Evolutionary conservation across 2,888 invertebrate species (phyloP).

Genomic region (Endotricha flammealis): DNA sequence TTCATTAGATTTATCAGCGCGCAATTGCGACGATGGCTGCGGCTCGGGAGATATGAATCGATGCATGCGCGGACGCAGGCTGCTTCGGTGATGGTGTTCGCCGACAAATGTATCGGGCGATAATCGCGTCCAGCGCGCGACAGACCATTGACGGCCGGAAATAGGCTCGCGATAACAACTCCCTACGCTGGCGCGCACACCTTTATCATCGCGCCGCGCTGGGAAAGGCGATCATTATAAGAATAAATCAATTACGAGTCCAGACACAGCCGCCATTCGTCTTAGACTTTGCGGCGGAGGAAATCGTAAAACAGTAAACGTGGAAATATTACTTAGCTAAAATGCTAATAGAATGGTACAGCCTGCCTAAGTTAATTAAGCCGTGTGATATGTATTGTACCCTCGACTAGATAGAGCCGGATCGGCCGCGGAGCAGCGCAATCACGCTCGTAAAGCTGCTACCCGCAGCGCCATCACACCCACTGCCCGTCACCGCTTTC

Average conservation of each 20-base stretch:
- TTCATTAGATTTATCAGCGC: constrained; percentile 61
- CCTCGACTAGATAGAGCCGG: constrained; percentile 28
- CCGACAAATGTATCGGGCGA: constrained; percentile 75
- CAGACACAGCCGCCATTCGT: constrained; percentile 34
- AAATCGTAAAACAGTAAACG: constrained; percentile 42
- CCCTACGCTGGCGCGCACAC: constrained; percentile 58
- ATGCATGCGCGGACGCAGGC: constrained; percentile 41
- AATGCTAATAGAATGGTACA: constrained; percentile 29
- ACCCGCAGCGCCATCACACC: constrained; percentile 22
- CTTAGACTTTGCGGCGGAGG: constrained; percentile 32
- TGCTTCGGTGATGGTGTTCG: constrained; percentile 46
- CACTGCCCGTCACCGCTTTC: constrained; percentile 16
- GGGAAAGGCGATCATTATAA: constrained; percentile 70
- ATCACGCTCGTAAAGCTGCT: constrained; percentile 42
- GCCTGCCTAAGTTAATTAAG: constrained; percentile 41
- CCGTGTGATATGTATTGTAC: constrained; percentile 35
- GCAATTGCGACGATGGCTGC: constrained; percentile 59
- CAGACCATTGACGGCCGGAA: constrained; percentile 71
- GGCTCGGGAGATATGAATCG: constrained; percentile 56
- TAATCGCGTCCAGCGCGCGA: constrained; percentile 62
- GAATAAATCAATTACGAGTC: constrained; percentile 65
- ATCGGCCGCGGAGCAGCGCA: constrained; percentile 26
- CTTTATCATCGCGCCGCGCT: constrained; percentile 63
- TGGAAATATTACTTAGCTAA: constrained; percentile 29
- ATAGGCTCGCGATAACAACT: constrained; percentile 72